Percentiles rank a stretch among this genome's conserved stretches.
phyloP scores from a whole-genome alignment of 2,797 vertebrate species.

The Mormyrus hasselquistii region DNA sequence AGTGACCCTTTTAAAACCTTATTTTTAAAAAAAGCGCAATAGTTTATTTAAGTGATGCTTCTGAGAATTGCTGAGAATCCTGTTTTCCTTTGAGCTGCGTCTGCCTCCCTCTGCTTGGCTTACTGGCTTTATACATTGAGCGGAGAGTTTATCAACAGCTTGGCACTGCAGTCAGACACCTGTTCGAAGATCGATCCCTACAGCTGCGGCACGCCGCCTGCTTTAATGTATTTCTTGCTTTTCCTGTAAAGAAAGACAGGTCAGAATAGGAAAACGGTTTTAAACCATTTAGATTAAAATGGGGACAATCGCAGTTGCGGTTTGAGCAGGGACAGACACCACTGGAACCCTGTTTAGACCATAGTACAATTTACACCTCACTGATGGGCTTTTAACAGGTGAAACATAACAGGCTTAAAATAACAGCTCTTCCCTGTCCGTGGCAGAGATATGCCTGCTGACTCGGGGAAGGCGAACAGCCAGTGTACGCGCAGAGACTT shows the following conservation, averaged over 20 bases:
- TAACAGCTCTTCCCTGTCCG: neutral
- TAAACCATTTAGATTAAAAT: neutral
- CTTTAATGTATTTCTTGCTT: neutral
- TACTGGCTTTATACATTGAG: neutral
- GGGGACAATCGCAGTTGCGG: neutral
- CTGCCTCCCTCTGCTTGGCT: neutral
- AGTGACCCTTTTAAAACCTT: neutral
- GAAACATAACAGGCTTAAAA: neutral
- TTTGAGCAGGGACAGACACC: neutral
- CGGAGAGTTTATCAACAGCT: neutral
- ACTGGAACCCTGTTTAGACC: constrained; percentile 1
- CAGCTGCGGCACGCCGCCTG: neutral
- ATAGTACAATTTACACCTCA: neutral
- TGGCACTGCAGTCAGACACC: neutral
- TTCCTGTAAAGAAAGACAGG: neutral
- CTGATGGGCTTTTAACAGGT: neutral
- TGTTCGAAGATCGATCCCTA: neutral
- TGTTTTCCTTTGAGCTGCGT: neutral
- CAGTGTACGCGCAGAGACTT: constrained; percentile 82
- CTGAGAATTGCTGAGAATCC: neutral
- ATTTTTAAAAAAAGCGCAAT: neutral
- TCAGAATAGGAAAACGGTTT: neutral
- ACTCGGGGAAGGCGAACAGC: constrained; percentile 83
- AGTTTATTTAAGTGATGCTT: neutral
- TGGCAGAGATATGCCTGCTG: constrained; percentile 81